Evolutionary conservation across 2,888 invertebrate genomes (phyloP), one percentile per base, ranked within the genome.

Genomic region (Agonopterix subpropinquella): DNA sequence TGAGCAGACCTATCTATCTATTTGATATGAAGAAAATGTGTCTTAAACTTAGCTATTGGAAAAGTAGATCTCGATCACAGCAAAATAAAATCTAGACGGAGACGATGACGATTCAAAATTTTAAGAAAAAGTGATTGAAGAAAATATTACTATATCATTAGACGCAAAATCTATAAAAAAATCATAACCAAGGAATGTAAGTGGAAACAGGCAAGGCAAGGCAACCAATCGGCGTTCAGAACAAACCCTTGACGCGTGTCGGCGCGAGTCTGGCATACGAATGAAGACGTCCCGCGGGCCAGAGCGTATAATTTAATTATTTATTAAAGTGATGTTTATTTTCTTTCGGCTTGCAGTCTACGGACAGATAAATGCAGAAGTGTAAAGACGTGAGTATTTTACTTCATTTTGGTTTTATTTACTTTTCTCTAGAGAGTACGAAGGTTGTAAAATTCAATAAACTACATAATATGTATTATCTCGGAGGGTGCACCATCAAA

Each of bases 141-240:
- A 28, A 7, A 28, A 28, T n/a, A 39, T 39, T 39, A n/a, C 4
- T 42, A 42, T 11, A 11, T 13, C 13, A 1, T 42, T 42, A 42
- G 2, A 5, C 39, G 28, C 28, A 5, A 28, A 28, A 39, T n/a
- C 39, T 10, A 39, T 9, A 10, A n/a, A 39, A 18, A 39, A 39
- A 39, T 42, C 42, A 42, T 42, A 4, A 42, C 42, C 42, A 11
- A 13, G 42, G 42, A 11, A 42, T 11, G 11, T 11, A 11, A 13
- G 28, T 15, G 37, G 37, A 11, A 45, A 45, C 10, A 15, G 39
- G 18, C 8, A 28, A 46, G 39, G 18, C 8, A 28, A 46, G 45
- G 45, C 45, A 41, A 46, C 45, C 45, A 46, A 46, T 46, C 41
- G 45, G 45, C 39, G 41, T 41, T 11, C 18, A 41, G 41, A n/a